Conservation (phyloP, 2,797 vertebrate genomes). For the Danio kyathit region DNA sequence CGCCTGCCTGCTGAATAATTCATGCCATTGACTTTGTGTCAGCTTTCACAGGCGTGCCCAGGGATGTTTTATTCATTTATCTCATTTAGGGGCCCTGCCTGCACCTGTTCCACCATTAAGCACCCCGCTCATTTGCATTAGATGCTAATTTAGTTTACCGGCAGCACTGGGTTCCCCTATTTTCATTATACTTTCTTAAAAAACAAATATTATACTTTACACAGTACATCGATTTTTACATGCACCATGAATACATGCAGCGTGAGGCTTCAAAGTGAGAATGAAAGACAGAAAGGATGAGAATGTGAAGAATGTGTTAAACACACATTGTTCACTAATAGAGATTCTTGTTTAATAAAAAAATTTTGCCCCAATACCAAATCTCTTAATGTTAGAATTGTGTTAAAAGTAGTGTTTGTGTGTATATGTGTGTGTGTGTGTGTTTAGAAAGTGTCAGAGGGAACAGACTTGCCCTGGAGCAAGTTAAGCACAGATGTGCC, state of each 20-base stretch:
- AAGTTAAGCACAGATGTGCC: constrained; percentile 69
- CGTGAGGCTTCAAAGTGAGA: constrained; percentile 49
- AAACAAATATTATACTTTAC: constrained; percentile 55
- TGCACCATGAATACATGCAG: constrained; percentile 62
- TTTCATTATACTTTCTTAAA: constrained; percentile 58
- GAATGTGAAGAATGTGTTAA: constrained; percentile 3
- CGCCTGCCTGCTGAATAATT: constrained; percentile 94
- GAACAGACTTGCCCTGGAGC: constrained; percentile 66
- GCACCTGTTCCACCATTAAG: constrained; percentile 97
- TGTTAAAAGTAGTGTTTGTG: constrained; percentile 53
- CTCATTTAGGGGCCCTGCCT: constrained; percentile 96
- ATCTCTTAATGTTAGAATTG: constrained; percentile 43
- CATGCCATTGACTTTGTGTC: constrained; percentile 97
- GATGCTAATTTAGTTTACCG: constrained; percentile 94
- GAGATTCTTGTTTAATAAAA: constrained; percentile 29
- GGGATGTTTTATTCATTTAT: constrained; percentile 99
- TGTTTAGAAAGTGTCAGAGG: constrained; percentile 53
- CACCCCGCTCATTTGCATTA: constrained; percentile 93
- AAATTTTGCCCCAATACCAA: constrained; percentile 14
- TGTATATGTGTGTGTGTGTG: constrained; percentile 43
- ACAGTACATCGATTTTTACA: constrained; percentile 40
- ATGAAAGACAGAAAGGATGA: neutral
- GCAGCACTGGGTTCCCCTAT: constrained; percentile 55
- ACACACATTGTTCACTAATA: constrained; percentile 10
- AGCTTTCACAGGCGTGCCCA: constrained; percentile 70